Evolutionary conservation across 1,140 invertebrate genomes (phyloP).

Genomic region (Bombus huntii): DNA sequence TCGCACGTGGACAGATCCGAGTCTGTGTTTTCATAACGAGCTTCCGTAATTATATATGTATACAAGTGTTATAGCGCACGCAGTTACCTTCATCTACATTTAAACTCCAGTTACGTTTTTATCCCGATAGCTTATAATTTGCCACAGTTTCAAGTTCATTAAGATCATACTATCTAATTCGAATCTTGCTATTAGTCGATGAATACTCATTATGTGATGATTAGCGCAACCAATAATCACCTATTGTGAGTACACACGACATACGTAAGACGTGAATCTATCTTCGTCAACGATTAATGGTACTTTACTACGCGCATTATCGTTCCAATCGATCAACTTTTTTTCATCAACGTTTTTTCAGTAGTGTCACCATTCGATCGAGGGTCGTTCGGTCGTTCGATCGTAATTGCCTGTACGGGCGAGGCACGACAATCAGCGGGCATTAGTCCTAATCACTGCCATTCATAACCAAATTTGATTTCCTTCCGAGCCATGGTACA

Average conservation of each 20-base stretch:
- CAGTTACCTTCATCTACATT: background rate
- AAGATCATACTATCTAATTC: background rate
- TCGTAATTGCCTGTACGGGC: conserved; percentile 56
- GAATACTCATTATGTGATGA: background rate
- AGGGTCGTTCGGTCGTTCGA: conserved; percentile 18
- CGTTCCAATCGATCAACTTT: background rate
- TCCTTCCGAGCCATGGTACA: conserved; percentile 52
- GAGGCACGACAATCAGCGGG: conserved; percentile 53
- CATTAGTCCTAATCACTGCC: conserved; percentile 69
- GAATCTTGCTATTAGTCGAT: background rate
- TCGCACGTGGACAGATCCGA: background rate
- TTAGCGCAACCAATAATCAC: background rate
- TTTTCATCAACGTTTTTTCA: background rate
- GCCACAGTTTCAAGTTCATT: background rate
- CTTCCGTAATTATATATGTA: background rate
- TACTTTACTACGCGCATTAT: background rate
- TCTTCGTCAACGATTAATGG: background rate
- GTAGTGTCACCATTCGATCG: conserved; percentile 8
- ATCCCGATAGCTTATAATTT: background rate
- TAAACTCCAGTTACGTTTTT: background rate
- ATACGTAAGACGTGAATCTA: background rate
- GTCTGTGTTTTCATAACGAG: background rate
- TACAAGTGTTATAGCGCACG: background rate
- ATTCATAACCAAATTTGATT: conserved; percentile 73
- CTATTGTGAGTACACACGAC: background rate